A percentile compares a stretch with the other conserved stretches of the same genome.
Conservation (phyloP, 2,888 invertebrate genomes). For the Ptycholaimellus sp. region DNA sequence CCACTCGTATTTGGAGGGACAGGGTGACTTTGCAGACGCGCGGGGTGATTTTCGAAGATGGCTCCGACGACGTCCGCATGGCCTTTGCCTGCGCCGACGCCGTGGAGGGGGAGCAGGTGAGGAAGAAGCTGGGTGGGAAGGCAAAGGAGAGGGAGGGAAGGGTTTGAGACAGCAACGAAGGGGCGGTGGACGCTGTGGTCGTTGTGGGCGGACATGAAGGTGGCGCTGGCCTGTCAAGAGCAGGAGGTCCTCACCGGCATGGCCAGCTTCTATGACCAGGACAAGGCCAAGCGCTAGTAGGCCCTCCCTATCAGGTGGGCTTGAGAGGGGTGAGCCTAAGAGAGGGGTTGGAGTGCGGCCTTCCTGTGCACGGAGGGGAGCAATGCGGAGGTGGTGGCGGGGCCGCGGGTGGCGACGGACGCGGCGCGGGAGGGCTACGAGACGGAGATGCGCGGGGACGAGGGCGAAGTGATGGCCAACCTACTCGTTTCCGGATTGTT, state of each 20-base stretch:
- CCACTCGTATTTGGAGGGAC: too few relatives aligned
- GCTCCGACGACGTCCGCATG: neutral
- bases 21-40: too few relatives aligned
- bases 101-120: too few relatives aligned
- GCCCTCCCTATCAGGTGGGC: neutral
- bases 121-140: too few relatives aligned
- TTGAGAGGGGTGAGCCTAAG: too few relatives aligned
- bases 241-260: neutral
- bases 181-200: neutral
- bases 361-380: slow-evolving; percentile 1
- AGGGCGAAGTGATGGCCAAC: neutral
- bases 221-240: slow-evolving; percentile 1
- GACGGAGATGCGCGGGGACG: neutral
- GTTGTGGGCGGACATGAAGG: neutral
- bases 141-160: too few relatives aligned
- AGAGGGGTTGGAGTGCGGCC: too few relatives aligned
- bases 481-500: neutral
- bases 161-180: neutral
- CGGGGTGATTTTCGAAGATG: neutral
- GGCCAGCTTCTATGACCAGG: neutral
- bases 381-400: neutral
- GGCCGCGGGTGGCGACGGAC: neutral
- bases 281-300: neutral
- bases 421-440: neutral
- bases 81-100: neutral